Evolutionary conservation across 1,140 invertebrate species (phyloP).

Genomic region (Hylaeus volcanicus): DNA sequence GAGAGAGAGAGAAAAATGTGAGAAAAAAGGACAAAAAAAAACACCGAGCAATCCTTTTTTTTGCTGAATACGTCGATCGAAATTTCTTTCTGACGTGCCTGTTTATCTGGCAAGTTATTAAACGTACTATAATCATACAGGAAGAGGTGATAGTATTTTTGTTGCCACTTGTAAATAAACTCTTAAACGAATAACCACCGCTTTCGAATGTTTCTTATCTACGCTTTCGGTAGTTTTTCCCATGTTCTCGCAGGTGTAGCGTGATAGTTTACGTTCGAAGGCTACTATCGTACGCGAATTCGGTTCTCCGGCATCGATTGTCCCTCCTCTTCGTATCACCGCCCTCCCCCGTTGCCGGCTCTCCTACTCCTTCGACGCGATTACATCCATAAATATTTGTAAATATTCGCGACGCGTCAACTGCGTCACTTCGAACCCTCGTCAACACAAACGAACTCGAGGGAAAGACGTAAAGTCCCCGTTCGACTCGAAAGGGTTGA

Average conservation of each 20-base stretch:
- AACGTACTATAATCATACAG: slow-evolving; percentile 50
- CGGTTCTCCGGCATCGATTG: not conserved
- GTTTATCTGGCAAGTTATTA: slow-evolving; percentile 44
- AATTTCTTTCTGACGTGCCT: slow-evolving; percentile 48
- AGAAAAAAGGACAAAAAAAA: no score
- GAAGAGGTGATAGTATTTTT: slow-evolving; percentile 54
- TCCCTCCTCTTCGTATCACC: not conserved
- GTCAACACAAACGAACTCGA: not conserved
- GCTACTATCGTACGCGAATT: not conserved
- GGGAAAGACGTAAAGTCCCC: not conserved
- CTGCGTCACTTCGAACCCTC: not conserved
- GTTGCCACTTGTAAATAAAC: slow-evolving; percentile 54
- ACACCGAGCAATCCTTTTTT: slow-evolving; percentile 35
- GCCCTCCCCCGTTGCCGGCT: not conserved
- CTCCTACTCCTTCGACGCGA: not conserved
- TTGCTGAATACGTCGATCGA: slow-evolving; percentile 45
- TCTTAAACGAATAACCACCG: slow-evolving; percentile 37
- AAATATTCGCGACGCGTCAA: not conserved
- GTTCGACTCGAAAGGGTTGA: not conserved
- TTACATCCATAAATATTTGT: not conserved
- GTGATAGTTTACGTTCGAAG: no score
- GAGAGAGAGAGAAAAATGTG: no score
- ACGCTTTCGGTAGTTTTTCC: not conserved
- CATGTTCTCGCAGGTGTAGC: not conserved
- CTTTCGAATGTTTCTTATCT: slow-evolving; percentile 23